Evolutionary conservation across 2,113 vertebrate species (phyloP).

Genomic region (Lasiurus borealis): DNA sequence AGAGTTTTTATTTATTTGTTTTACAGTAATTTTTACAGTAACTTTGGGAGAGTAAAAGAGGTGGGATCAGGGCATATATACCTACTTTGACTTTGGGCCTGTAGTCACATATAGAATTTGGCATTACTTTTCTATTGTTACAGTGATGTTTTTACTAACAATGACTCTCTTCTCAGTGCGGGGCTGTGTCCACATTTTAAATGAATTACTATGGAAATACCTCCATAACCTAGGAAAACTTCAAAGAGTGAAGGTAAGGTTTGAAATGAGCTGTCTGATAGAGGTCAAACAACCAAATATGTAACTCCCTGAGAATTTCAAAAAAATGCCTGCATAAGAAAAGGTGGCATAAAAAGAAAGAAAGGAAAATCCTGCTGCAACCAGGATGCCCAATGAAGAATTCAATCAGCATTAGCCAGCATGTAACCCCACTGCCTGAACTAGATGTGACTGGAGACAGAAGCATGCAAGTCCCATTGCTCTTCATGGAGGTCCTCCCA

Average conservation of each 20-base stretch:
- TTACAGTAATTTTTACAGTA: too few relatives aligned
- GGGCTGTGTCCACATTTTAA: not conserved
- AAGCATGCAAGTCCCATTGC: not conserved
- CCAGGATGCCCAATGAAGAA: not conserved
- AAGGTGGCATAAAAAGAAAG: not conserved
- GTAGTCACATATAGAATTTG: not conserved
- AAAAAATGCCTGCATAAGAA: not conserved
- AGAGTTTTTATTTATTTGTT: too few relatives aligned
- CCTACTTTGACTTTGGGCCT: not conserved
- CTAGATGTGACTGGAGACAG: not conserved
- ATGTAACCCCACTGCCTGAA: not conserved
- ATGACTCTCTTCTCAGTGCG: not conserved
- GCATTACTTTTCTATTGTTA: not conserved
- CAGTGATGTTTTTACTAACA: not conserved
- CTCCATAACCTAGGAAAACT: not conserved
- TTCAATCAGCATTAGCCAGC: too few relatives aligned
- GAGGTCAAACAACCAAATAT: not conserved
- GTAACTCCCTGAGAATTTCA: not conserved
- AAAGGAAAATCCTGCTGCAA: not conserved
- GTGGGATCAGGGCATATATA: not conserved
- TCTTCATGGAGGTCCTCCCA: constrained; percentile 52
- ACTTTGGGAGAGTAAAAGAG: too few relatives aligned
- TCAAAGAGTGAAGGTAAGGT: not conserved
- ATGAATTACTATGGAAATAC: not conserved
- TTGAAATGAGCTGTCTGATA: not conserved